Percentiles rank a stretch among this genome's conserved stretches.
Conservation (phyloP, 2,797 vertebrate species). For the Rhinogobio ventralis region DNA sequence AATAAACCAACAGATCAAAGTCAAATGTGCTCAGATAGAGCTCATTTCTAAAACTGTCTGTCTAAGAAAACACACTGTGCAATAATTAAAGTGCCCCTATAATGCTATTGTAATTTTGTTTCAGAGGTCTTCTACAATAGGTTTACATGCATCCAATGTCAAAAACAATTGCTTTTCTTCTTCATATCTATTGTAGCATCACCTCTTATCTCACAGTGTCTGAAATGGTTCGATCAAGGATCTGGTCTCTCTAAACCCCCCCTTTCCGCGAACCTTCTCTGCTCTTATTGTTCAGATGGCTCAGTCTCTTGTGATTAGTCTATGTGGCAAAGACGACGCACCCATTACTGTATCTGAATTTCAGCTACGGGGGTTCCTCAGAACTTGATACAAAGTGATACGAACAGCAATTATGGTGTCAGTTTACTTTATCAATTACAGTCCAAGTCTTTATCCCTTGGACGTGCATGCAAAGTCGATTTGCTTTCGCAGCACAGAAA, state of each 20-base stretch:
- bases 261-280: neutral
- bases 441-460: no score
- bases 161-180: neutral
- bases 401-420: no score
- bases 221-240: neutral
- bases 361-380: no score
- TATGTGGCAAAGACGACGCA: no score
- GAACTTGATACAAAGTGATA: no score
- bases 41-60: neutral
- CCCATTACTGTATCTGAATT: no score
- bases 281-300: neutral
- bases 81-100: neutral
- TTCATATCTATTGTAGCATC: neutral
- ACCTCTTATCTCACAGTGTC: neutral
- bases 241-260: neutral
- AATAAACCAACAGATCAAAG: constrained; percentile 32
- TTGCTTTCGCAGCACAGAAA: no score
- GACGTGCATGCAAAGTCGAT: no score
- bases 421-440: no score
- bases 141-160: neutral
- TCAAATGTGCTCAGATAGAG: neutral
- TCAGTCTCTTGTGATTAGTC: no score
- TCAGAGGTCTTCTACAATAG: neutral
- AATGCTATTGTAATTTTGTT: neutral
- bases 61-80: neutral